Conservation (phyloP, 2,113 vertebrate genomes). For the Aythya baeri region DNA sequence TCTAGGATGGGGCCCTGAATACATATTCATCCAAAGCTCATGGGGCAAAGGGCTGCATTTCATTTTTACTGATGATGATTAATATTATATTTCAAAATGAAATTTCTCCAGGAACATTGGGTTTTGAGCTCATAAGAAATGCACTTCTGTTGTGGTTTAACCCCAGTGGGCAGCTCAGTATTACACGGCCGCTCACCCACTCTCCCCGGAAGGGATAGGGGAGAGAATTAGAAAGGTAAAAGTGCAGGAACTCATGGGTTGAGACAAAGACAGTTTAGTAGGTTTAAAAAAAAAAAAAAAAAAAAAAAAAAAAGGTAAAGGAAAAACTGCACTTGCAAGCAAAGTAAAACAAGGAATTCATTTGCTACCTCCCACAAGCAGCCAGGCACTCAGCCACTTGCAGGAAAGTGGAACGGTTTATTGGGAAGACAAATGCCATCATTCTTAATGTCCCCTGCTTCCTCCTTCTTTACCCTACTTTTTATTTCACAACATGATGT, state of each 20-base stretch:
- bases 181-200: background rate
- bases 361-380: background rate
- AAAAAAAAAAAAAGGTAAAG: background rate
- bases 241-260: background rate
- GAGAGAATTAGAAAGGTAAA: background rate
- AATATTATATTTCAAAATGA: background rate
- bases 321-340: background rate
- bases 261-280: background rate
- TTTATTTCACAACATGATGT: background rate
- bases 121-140: background rate
- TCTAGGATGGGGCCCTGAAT: background rate
- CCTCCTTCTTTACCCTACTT: background rate
- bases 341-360: background rate
- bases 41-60: background rate
- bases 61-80: background rate
- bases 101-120: background rate
- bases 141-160: background rate
- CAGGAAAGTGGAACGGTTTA: background rate
- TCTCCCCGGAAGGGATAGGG: background rate
- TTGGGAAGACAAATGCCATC: background rate
- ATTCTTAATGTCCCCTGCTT: background rate
- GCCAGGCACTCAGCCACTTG: background rate
- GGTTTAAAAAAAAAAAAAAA: background rate
- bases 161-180: background rate
- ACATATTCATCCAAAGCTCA: background rate